phyloP scores from a whole-genome alignment of 2,113 vertebrate species.

The Xenopus tropicalis region UCB_Xtro_10.0 CM004447.2:144309501-144310000 shows the following conservation, averaged over 20 bases:
- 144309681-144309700: no score
- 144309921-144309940: slow-evolving; percentile 23
- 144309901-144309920: slow-evolving; percentile 21
- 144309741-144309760: background rate
- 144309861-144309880: background rate
- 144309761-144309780: background rate
- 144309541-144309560: no score
- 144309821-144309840: slow-evolving; percentile 1
- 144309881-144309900: slow-evolving; percentile 15
- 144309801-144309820: background rate
- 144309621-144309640: no score
- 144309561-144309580: no score
- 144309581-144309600: no score
- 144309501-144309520: no score
- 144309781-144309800: background rate
- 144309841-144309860: background rate
- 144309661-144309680: no score
- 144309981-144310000: slow-evolving; percentile 23
- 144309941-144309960: slow-evolving; percentile 22
- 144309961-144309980: slow-evolving; percentile 28
- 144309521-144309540: no score
- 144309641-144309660: no score
- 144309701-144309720: no score
- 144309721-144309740: no score
- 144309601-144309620: no score